Conservation (phyloP, 2,888 invertebrate species). For the Andrena trimmerana region DNA sequence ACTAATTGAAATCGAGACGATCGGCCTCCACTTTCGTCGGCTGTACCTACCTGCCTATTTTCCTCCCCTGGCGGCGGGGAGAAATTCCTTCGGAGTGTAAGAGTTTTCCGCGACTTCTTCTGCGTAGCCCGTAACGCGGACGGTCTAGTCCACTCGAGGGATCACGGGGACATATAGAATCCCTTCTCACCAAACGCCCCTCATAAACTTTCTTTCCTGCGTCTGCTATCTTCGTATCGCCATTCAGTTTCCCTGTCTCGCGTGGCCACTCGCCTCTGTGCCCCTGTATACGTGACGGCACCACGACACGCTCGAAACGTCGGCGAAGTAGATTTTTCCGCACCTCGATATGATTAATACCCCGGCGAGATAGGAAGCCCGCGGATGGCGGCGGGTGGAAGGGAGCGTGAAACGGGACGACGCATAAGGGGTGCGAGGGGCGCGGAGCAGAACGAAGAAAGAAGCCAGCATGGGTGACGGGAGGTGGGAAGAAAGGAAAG, state of each 20-base stretch:
- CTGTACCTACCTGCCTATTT: not conserved
- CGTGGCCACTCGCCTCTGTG: not conserved
- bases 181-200: slow-evolving; percentile 54
- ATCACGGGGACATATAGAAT: slow-evolving; percentile 32
- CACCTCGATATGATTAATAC: slow-evolving; percentile 83
- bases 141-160: slow-evolving; percentile 16
- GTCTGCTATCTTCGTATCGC: slow-evolving; percentile 66
- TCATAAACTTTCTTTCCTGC: slow-evolving; percentile 60
- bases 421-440: not conserved
- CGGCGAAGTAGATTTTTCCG: slow-evolving; percentile 80
- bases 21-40: not conserved
- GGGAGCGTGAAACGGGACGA: not conserved
- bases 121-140: not conserved
- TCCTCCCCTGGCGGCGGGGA: not conserved
- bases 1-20: slow-evolving; percentile 50
- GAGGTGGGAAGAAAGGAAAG: slow-evolving; percentile 50
- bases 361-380: slow-evolving; percentile 65
- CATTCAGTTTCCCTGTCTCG: slow-evolving; percentile 47
- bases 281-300: slow-evolving; percentile 51
- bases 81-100: not conserved
- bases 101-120: not conserved
- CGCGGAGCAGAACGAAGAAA: slow-evolving; percentile 11
- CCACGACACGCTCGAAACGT: slow-evolving; percentile 62
- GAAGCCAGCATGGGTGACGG: slow-evolving; percentile 11
- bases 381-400: slow-evolving; percentile 13